Base-by-base conservation (phyloP, 2,888 invertebrate genomes). In the Drosophila monieri region DNA sequence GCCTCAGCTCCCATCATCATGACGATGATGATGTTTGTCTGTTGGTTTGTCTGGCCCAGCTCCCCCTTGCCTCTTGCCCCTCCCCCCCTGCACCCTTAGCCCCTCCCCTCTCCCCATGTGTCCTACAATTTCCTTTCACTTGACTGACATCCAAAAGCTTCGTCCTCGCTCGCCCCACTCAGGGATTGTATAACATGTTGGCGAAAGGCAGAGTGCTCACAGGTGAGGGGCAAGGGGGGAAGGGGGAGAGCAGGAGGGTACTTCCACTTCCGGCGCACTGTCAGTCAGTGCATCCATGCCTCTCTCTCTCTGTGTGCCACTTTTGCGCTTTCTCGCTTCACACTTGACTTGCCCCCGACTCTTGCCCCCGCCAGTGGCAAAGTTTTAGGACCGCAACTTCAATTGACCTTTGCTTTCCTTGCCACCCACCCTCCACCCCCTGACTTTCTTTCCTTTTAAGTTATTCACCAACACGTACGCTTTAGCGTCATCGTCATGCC, bases 111-210 rank as follows among this genome's bases (percentile, higher is more conserved):
- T 30, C 10, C 3, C 32, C 5, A 6, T 23, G 74, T 72, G 70
- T 55, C 84, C 76, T 75, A 84, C 84, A 85, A 85, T 85, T 85
- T 85, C 84, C 84, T 85, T 85, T 85, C 84, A 84, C 84, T 85
- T 84, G 84, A 86, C 86, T 85, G 84, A 80, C 84, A 84, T 73
- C 84, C 84, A 77, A 75, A 77, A 69, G 69, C 74, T 58, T 71
- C 76, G 74, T 84, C 78, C 76, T 72, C 77, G 77, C 51, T 64
- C 53, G 56, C 41, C 75, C 59, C 54, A 68, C 78, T 80, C 83
- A 86, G 84, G 84, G 84, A 85, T 85, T 85, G 84, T 85, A 78
- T 85, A 85, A 85, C 84, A 86, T 84, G 74, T 83, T 73, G 68
- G 68, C 59, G 68, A 67, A 67, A 54, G 49, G 78, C 75, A 65